Conservation (phyloP, 2,113 vertebrate genomes). For the Proterorhinus semilunaris region DNA sequence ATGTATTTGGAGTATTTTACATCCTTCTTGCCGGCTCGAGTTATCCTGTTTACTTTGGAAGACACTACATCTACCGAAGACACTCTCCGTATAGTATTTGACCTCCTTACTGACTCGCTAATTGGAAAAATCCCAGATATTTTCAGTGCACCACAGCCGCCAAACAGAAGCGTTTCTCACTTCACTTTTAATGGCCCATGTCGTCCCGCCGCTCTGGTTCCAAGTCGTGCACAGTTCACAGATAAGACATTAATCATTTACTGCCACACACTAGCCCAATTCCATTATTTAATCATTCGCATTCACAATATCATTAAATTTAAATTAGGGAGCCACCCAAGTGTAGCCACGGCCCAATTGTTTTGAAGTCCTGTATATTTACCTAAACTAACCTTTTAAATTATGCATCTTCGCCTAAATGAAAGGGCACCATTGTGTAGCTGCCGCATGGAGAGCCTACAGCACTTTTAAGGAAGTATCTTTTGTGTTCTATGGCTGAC, state of each 20-base stretch:
- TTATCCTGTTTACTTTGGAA: no score
- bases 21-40: no score
- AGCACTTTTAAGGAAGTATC: not conserved
- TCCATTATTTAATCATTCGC: conserved; percentile 67
- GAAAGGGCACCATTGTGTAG: conserved; percentile 2
- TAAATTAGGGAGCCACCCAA: conserved; percentile 50
- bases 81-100: no score
- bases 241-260: conserved; percentile 61
- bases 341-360: conserved; percentile 22
- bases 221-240: conserved; percentile 42
- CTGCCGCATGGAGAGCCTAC: not conserved
- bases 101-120: no score
- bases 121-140: no score
- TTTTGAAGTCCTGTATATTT: conserved; percentile 33
- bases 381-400: conserved; percentile 43
- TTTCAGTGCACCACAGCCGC: no score
- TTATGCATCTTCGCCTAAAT: conserved; percentile 25
- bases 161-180: not conserved
- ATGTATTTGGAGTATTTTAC: no score
- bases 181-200: conserved; percentile 44
- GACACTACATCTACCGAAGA: no score
- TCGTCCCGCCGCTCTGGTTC: conserved; percentile 48
- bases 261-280: conserved; percentile 41
- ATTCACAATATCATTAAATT: conserved; percentile 63
- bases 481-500: not conserved